These are phyloP conservation scores for Physocephala rufipes DNA, from an alignment of 2,888 invertebrate genomes.

Conservation along the genomic window DNA sequence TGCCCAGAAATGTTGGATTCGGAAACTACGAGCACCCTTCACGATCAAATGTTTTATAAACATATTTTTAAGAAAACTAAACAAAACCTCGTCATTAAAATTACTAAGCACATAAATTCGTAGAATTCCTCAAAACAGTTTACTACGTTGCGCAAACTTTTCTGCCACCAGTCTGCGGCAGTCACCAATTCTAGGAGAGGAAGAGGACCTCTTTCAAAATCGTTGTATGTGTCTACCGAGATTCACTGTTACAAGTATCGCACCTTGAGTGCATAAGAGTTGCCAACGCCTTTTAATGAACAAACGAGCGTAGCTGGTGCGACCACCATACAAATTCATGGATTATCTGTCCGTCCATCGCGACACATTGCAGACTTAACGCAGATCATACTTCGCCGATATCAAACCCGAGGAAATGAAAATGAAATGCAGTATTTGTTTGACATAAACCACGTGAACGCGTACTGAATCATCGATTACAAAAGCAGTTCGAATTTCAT, in stretches of 20 bases:
- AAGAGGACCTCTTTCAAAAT: not conserved
- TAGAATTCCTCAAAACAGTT: too few species aligned
- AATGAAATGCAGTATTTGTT: conserved; percentile 19
- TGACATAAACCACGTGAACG: conserved; percentile 22
- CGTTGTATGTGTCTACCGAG: conserved; percentile 3
- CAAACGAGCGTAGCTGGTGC: conserved; percentile 55
- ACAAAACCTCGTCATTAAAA: too few species aligned
- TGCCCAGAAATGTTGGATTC: too few species aligned
- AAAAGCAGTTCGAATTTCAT: conserved; percentile 22
- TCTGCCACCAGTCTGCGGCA: too few species aligned
- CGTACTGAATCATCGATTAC: conserved; percentile 12
- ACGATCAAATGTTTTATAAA: too few species aligned
- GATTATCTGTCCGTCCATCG: too few species aligned
- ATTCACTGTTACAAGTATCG: conserved; percentile 24
- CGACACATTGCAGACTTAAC: not conserved
- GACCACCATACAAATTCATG: conserved; percentile 53
- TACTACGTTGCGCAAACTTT: too few species aligned
- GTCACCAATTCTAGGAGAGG: too few species aligned
- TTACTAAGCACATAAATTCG: too few species aligned
- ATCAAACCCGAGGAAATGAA: conserved; percentile 27
- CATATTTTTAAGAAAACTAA: too few species aligned
- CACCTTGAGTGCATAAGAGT: conserved; percentile 29
- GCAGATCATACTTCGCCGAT: not conserved
- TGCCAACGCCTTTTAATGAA: conserved; percentile 27
- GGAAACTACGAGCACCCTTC: too few species aligned